These are phyloP conservation scores for Apocheima hispidaria DNA, from an alignment of 2,888 invertebrate genomes.

Conservation along the genomic window DNA sequence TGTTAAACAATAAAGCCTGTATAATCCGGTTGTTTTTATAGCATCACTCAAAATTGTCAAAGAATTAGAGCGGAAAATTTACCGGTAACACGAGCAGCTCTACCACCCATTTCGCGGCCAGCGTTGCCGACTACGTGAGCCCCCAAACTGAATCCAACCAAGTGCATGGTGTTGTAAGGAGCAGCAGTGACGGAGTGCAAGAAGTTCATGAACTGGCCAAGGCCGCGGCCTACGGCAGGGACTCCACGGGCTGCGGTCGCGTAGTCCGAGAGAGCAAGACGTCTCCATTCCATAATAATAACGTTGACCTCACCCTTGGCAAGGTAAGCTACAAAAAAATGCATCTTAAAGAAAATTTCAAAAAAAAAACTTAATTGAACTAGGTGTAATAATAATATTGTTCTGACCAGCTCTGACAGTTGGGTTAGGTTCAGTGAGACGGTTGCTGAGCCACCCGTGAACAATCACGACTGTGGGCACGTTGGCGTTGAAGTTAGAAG, in stretches of 20 bases:
- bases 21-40: not conserved
- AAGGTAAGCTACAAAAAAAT: conserved; percentile 39
- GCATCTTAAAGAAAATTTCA: too few relatives aligned
- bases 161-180: conserved; percentile 52
- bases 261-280: conserved; percentile 55
- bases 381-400: not conserved
- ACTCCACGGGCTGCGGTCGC: conserved; percentile 57
- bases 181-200: conserved; percentile 52
- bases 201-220: conserved; percentile 61
- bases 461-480: conserved; percentile 58
- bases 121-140: conserved; percentile 65
- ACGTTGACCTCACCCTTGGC: conserved; percentile 56
- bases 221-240: conserved; percentile 57
- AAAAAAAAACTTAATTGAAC: too few relatives aligned
- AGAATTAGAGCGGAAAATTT: conserved; percentile 7
- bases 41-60: not conserved
- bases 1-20: conserved; percentile 36
- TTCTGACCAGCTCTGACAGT: conserved; percentile 56
- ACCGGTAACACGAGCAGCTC: conserved; percentile 63
- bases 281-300: conserved; percentile 65
- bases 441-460: conserved; percentile 68
- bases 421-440: conserved; percentile 56
- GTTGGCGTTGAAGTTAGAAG: conserved; percentile 61
- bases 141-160: conserved; percentile 67
- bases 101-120: conserved; percentile 56